Evolutionary conservation across 1,140 invertebrate species (phyloP).

Genomic region (Anthonomus grandis): DNA sequence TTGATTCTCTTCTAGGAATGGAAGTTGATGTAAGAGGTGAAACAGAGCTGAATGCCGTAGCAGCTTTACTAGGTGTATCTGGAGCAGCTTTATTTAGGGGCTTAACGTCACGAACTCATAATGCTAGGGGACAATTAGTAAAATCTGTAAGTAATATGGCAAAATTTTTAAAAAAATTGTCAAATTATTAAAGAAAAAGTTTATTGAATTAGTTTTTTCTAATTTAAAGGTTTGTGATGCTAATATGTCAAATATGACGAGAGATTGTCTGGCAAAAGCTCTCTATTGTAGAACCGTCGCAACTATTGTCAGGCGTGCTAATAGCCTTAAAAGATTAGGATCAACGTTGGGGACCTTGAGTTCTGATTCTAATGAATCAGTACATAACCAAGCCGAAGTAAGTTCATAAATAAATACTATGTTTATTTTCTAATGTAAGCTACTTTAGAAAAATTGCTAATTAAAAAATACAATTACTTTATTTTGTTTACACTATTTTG

Average conservation of each 20-base stretch:
- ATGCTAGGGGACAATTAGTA: conserved; percentile 76
- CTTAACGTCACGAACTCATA: conserved; percentile 79
- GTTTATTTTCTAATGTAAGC: too few relatives aligned
- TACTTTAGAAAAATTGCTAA: too few relatives aligned
- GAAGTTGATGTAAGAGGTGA: conserved; percentile 76
- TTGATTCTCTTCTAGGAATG: conserved; percentile 45
- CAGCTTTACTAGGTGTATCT: conserved; percentile 77
- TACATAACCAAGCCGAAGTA: conserved; percentile 82
- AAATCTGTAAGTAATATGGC: conserved; percentile 56
- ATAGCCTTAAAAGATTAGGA: conserved; percentile 83
- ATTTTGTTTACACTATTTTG: too few relatives aligned
- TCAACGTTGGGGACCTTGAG: conserved; percentile 85
- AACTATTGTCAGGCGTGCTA: conserved; percentile 87
- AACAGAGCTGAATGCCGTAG: conserved; percentile 77
- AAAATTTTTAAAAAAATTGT: not conserved
- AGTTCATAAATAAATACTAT: too few relatives aligned
- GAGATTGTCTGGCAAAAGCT: conserved; percentile 88
- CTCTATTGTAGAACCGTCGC: conserved; percentile 93
- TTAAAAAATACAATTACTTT: too few relatives aligned
- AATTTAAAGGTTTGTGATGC: conserved; percentile 62
- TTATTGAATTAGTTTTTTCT: not conserved
- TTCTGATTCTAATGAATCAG: conserved; percentile 87
- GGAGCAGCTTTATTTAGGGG: conserved; percentile 74
- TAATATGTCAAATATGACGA: conserved; percentile 79
- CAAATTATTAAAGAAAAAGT: not conserved